Base-by-base conservation (phyloP, 2,113 vertebrate genomes). In the Thomomys bottae region DNA sequence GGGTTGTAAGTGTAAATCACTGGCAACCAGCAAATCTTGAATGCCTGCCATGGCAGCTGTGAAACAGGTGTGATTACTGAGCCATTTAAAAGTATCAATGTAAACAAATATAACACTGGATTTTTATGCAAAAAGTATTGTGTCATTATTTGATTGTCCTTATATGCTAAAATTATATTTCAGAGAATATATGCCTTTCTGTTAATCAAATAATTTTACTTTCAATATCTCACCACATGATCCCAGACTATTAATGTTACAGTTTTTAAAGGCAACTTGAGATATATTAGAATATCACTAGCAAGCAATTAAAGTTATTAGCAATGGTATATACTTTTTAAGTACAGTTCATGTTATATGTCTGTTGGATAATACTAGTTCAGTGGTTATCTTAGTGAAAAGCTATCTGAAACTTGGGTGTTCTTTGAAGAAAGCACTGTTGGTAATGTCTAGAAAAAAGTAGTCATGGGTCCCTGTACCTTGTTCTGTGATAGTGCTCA, bases 121-220 rank as follows among this genome's bases (percentile, higher is more conserved):
- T 80, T 82, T 45, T 34, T 45, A 0, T 17, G 36, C 17, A 38
- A 2, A 38, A 34, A 59, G 57, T 59, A 59, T 59, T 10, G 21
- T 3, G 0, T 67, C 18, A 0, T 63, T 40, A 21, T 36, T 59
- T 72, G 15, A 40, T 8, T 26, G 17, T n/a, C 34, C 6, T n/a
- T 68, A 15, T 1, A 0, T 11, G 24, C 42, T 63, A 54, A 79
- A 75, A 66, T 23, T 40, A 11, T 45, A 18, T 64, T 45, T 84
- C 32, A 61, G 4, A 54, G 14, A 18, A 5, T n/a, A n/a, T n/a
- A n/a, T n/a, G n/a, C n/a, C n/a, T n/a, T 59, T 88, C 45, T 91
- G n/a, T 72, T 91, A 90, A 89, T 88, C 61, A 83, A 81, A n/a
- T 32, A 73, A 92, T 90, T 82, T 32, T 89, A 79, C 32, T 94